These are phyloP conservation scores for Pteria penguin DNA, from an alignment of 2,888 invertebrate species.

Conservation along the genomic window DNA sequence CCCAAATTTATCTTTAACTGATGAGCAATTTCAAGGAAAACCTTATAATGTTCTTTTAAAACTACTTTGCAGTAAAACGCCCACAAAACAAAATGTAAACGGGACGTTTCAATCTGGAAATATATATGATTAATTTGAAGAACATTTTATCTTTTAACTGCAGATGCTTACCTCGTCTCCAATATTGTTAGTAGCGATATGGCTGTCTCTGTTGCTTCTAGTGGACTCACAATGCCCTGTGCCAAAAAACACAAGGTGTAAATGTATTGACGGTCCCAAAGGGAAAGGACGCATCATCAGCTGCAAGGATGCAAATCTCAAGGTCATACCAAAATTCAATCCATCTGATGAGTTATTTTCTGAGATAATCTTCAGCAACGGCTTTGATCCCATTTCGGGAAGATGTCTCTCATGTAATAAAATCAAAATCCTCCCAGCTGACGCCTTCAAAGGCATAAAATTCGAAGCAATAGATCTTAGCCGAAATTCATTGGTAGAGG, in stretches of 20 bases:
- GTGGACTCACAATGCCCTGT: too few relatives aligned
- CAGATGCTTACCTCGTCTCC: too few relatives aligned
- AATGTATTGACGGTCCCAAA: slow-evolving; percentile 31
- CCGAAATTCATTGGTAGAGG: slow-evolving; percentile 89
- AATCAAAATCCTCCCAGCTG: slow-evolving; percentile 47
- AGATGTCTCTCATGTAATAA: slow-evolving; percentile 43
- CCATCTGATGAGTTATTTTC: slow-evolving; percentile 43
- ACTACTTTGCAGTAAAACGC: too few relatives aligned
- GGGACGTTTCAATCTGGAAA: too few relatives aligned
- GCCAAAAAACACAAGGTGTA: slow-evolving; percentile 4
- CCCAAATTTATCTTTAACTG: too few relatives aligned
- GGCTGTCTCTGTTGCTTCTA: too few relatives aligned
- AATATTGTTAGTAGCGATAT: too few relatives aligned
- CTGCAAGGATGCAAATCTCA: slow-evolving; percentile 44
- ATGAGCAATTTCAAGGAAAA: too few relatives aligned
- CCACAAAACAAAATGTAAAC: too few relatives aligned
- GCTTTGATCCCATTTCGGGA: slow-evolving; percentile 8
- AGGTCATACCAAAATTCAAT: slow-evolving; percentile 36
- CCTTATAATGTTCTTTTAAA: too few relatives aligned
- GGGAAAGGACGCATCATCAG: slow-evolving; percentile 49
- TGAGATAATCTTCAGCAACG: slow-evolving; percentile 56
- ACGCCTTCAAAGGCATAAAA: slow-evolving; percentile 90
- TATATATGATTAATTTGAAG: too few relatives aligned
- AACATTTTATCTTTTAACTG: too few relatives aligned
- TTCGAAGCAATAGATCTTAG: slow-evolving; percentile 90